Evolutionary conservation across 2,797 vertebrate species (phyloP).

Genomic region (Microhierax caerulescens): DNA sequence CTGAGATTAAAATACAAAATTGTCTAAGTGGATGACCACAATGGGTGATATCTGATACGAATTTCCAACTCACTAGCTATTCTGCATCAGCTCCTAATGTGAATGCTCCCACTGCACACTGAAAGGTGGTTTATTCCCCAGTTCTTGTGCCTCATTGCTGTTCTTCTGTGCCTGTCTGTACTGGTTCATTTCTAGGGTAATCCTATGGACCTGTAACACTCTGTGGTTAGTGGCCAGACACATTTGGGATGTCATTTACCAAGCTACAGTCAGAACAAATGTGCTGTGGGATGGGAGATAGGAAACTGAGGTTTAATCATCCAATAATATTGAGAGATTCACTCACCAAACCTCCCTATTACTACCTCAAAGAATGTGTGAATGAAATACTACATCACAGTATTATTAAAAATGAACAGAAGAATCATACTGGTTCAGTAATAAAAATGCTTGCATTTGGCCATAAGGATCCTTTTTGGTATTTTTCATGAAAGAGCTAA

Average conservation of each 20-base stretch:
- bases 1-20: slow-evolving; percentile 3
- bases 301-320: background rate
- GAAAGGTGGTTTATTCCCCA: background rate
- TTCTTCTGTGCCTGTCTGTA: background rate
- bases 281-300: background rate
- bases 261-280: background rate
- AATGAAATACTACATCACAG: background rate
- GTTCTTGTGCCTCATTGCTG: background rate
- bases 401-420: background rate
- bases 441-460: background rate
- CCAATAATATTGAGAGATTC: background rate
- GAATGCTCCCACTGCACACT: background rate
- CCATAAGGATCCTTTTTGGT: background rate
- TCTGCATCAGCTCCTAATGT: background rate
- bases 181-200: background rate
- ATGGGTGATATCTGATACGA: background rate
- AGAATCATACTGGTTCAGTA: background rate
- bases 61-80: background rate
- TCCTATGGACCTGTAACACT: background rate
- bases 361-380: background rate
- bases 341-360: background rate
- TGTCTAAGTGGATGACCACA: background rate
- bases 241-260: background rate
- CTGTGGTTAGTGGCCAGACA: background rate
- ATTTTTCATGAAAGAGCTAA: background rate